These are phyloP conservation scores for Lepidotrigona ventralis DNA, from an alignment of 1,140 invertebrate species.

Conservation along the genomic window DNA sequence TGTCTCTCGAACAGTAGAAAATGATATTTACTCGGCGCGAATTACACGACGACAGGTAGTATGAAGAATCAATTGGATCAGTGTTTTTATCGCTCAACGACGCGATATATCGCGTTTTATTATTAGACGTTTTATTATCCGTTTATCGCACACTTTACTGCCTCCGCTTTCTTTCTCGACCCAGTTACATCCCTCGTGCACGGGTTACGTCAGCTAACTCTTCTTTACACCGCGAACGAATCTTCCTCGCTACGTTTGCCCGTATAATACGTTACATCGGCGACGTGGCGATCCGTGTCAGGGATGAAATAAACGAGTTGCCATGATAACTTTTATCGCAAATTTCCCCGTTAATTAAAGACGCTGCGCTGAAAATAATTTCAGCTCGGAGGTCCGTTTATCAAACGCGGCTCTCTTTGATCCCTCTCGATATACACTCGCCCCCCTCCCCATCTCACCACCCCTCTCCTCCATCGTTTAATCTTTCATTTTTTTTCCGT, in stretches of 20 bases:
- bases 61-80: background rate
- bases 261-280: background rate
- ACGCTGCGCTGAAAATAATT: background rate
- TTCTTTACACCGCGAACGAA: background rate
- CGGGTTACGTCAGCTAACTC: background rate
- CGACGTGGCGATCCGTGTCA: too few relatives aligned
- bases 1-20: background rate
- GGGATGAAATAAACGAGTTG: background rate
- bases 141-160: background rate
- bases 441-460: too few relatives aligned
- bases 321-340: background rate
- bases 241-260: background rate
- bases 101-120: background rate
- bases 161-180: background rate
- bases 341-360: slow-evolving; percentile 2
- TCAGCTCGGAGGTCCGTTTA: background rate
- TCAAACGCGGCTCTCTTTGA: background rate
- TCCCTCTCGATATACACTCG: background rate
- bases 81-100: background rate
- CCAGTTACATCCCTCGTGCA: slow-evolving; percentile 2
- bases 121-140: background rate
- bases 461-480: background rate
- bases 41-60: background rate
- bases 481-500: slow-evolving; percentile 1
- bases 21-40: background rate